phyloP scores from a whole-genome alignment of 2,113 vertebrate species.

The Brienomyrus brachyistius region DNA sequence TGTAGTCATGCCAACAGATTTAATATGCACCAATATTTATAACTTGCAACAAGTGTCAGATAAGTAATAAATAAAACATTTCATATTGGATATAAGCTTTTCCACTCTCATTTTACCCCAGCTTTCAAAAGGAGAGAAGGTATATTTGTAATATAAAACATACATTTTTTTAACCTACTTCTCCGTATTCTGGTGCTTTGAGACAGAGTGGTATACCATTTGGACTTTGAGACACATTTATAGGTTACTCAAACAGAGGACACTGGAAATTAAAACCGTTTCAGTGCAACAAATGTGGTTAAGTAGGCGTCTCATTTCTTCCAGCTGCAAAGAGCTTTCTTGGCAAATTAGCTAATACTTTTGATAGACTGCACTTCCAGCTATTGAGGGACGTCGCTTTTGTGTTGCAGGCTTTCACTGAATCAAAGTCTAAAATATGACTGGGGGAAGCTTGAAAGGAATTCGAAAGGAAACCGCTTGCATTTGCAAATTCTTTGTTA shows the following conservation, averaged over 20 bases:
- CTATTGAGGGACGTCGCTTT: background rate
- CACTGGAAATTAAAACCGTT: background rate
- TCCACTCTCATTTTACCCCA: background rate
- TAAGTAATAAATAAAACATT: background rate
- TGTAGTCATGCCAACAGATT: background rate
- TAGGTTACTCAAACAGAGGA: background rate
- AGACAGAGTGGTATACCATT: background rate
- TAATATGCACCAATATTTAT: background rate
- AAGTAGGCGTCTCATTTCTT: background rate
- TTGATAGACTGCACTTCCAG: background rate
- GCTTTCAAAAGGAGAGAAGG: background rate
- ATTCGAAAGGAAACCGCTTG: background rate
- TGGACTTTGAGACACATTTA: background rate
- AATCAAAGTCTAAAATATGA: conserved; percentile 1
- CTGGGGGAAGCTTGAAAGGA: background rate
- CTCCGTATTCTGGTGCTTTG: background rate
- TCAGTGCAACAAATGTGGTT: background rate
- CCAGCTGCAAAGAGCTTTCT: conserved; percentile 1
- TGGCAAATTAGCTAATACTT: background rate
- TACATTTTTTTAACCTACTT: background rate
- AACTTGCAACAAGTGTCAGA: background rate
- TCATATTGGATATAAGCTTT: background rate
- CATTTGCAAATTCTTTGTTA: background rate
- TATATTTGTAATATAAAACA: background rate
- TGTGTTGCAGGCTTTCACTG: background rate